phyloP scores from a whole-genome alignment of 2,113 vertebrate genomes.

The Mugil cephalus region DNA sequence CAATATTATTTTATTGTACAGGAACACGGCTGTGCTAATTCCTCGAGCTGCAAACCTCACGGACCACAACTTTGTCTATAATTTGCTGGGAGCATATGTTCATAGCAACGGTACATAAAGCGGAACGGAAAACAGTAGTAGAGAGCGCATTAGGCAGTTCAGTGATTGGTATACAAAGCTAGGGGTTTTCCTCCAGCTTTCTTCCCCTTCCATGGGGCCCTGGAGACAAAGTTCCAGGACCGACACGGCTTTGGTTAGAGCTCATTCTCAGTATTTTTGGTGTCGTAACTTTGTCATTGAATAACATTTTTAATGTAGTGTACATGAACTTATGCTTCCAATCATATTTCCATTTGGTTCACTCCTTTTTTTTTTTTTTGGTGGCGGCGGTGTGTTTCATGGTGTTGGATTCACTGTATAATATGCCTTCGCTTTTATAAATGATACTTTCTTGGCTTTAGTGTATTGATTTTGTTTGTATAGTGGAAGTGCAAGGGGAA shows the following conservation, averaged over 20 bases:
- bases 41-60: slow-evolving; percentile 84
- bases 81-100: slow-evolving; percentile 83
- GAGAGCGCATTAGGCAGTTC: slow-evolving; percentile 80
- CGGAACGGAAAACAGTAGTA: slow-evolving; percentile 85
- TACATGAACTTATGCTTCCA: background rate
- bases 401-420: slow-evolving; percentile 2
- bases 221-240: slow-evolving; percentile 57
- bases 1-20: slow-evolving; percentile 85
- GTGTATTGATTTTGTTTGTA: slow-evolving; percentile 18
- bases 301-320: slow-evolving; percentile 5
- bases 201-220: slow-evolving; percentile 71
- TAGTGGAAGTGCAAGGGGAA: slow-evolving; percentile 8
- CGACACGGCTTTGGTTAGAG: slow-evolving; percentile 40
- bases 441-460: background rate
- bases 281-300: slow-evolving; percentile 52
- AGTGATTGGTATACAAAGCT: slow-evolving; percentile 80
- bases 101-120: slow-evolving; percentile 85
- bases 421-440: slow-evolving; percentile 22
- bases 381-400: background rate
- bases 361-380: background rate
- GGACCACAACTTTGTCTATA: slow-evolving; percentile 84
- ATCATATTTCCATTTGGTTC: slow-evolving; percentile 22
- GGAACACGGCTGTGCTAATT: slow-evolving; percentile 82
- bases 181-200: slow-evolving; percentile 78
- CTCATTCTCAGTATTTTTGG: slow-evolving; percentile 58